Conservation (phyloP, 2,113 vertebrate genomes). For the Ptychochromis oligacanthus region DNA sequence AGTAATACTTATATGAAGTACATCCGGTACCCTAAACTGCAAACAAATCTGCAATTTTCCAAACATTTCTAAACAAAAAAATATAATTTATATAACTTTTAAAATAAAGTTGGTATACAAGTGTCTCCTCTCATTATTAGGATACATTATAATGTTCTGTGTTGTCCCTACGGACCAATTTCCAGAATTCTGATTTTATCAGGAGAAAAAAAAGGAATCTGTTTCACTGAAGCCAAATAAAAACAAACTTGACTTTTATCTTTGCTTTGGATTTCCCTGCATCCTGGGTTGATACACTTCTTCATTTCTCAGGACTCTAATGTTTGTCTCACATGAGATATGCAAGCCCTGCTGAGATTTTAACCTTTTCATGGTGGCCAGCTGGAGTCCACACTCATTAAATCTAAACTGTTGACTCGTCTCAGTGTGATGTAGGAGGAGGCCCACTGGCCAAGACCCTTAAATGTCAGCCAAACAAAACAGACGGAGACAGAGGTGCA, state of each 20-base stretch:
- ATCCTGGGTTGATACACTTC: constrained; percentile 10
- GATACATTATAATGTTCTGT: not conserved
- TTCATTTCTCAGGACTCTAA: constrained; percentile 45
- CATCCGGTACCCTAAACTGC: too few species aligned
- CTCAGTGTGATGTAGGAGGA: constrained; percentile 56
- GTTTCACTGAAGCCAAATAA: not conserved
- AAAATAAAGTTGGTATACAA: not conserved
- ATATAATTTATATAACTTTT: not conserved
- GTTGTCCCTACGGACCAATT: not conserved
- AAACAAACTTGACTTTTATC: constrained; percentile 16
- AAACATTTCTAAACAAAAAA: not conserved
- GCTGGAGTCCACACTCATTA: constrained; percentile 78
- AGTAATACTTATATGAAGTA: not conserved
- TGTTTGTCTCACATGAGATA: constrained; percentile 49
- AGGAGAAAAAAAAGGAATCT: not conserved
- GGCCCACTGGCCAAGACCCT: constrained; percentile 63
- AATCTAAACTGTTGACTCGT: constrained; percentile 71
- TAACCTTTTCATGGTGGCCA: constrained; percentile 75
- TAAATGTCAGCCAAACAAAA: constrained; percentile 79
- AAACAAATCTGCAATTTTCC: not conserved
- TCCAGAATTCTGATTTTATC: not conserved
- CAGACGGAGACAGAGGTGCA: constrained; percentile 59
- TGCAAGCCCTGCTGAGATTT: constrained; percentile 63
- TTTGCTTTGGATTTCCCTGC: constrained; percentile 4
- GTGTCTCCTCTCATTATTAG: not conserved